Evolutionary conservation across 2,888 invertebrate species (phyloP), one percentile per base, ranked within the genome.

Genomic region (Bhutanitis thaidina): DNA sequence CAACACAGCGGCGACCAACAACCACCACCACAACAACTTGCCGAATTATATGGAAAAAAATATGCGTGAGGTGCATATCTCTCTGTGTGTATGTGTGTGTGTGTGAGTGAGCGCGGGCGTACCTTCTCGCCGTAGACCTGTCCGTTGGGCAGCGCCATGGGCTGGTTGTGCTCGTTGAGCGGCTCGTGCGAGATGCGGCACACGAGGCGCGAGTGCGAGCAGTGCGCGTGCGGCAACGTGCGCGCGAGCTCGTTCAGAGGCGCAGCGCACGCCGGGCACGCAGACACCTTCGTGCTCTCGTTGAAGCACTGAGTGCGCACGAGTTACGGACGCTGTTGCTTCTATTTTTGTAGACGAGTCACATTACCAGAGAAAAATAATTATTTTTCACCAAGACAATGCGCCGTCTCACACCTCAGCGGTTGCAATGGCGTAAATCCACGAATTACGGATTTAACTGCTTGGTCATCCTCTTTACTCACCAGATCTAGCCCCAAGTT

Each of bases 131-230:
- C 97, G 74, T 98, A 99, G 53, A 99, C 98, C 85, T 97, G 96
- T 49, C 99, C 99, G 88, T 99, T 99, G 56, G 99, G 99, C 85
- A 99, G 91, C 94, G 98, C 97, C 95, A 99, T 96, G 9, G 98
- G 98, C 64, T 97, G 97, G 90, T 99, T 98, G 84, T 99, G 96
- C 78, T 99, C 98, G 88, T 99, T 98, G 68, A 99, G 91, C 41
- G 97, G 95, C 65, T 95, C 91, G 25, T 97, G 96, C 54, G 96
- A 96, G 64, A 98, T 94, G 72, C 93, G 92, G 82, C 99, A 99
- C 69, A 98, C 96, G 48, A 98, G 93, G 48, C 97, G 93, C 58
- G 98, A 98, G 84, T 98, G 98, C 46, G 97, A 96, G 82, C 97
- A 97, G 90, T 99, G 98, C 56, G 99, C 98, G 81, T 94, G 96